Evolutionary conservation across 2,888 invertebrate genomes (phyloP), one percentile per base, ranked within the genome.

Genomic region (Agrenia bidenticulata): DNA sequence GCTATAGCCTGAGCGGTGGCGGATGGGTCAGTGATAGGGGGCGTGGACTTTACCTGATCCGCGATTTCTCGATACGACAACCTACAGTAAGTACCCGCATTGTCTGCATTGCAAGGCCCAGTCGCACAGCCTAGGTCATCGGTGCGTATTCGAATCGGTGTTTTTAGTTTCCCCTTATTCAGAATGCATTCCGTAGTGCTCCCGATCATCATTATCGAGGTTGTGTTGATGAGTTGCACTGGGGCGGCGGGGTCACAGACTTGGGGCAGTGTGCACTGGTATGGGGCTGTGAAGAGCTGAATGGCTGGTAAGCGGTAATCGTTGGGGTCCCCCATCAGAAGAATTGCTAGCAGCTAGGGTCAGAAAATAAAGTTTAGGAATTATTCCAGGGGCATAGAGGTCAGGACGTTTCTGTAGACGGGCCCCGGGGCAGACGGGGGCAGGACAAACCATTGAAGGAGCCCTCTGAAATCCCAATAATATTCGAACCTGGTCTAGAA

Each of bases 281-380:
- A 41, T 2, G 57, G 57, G 2, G 57, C 57, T 21, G 21, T n/a
- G 23, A 57, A 41, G 2, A 57, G 13, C 17, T 39, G 39, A 5
- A 57, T 17, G 4, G 39, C 19, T 11, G 66, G 66, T 1, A 26
- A 24, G 4, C 70, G 59, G 39, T 67, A 70, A 45, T 70, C 70
- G 1, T 59, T 21, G 0, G 61, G 54, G 24, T 67, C 59, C 9
- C 67, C 67, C 15, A 70, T 61, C 15, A 70, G 60, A 0, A 70
- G 49, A 11, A 70, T 63, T 15, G 64, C 50, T 26, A 56, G 15
- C 0, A 70, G 61, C 70, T 66, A 55, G 32, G 5, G 5, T 11
- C 32, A 32, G 5, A 32, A 7, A 32, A 32, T 4, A 4, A 11
- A 32, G 32, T 7, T 7, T 32, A 11, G 4, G 5, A 32, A 32